Evolutionary conservation across 2,888 invertebrate genomes (phyloP), one percentile per base, ranked within the genome.

Genomic region (Tenthredo livida): DNA sequence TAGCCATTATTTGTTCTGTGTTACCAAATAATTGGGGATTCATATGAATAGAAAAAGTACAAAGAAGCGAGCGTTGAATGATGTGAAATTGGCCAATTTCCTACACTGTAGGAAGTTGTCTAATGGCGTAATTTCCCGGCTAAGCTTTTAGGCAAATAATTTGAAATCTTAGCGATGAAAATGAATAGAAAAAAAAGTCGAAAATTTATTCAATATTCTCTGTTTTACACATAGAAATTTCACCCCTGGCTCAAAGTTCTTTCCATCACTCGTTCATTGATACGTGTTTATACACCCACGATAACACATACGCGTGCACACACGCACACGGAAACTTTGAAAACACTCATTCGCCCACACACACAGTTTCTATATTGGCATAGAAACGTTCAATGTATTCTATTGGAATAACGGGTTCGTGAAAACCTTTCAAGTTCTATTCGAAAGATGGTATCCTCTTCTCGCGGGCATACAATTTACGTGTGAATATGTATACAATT

Each of bases 381-480:
- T 80, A 61, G 80, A 80, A 61, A 21, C 80, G 61, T 61, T 80
- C 61, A 80, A 80, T 80, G 50, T 80, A 40, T 80, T 80, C 80
- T 61, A 80, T 80, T 37, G 80, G 61, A 29, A 80, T 80, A 80
- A 80, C 61, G 58, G 40, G 25, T 80, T 80, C 40, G 61, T 21
- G 61, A 33, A 80, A 80, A 61, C 61, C 80, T 80, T 80, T 61
- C 80, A 61, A 61, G n/a, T 61, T 61, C 37, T 58, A 58, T 80
- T 80, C 61, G 80, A 25, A 80, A 58, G 61, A 40, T 50, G 77
- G 54, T 77, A 77, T 15, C 47, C 47, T 77, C 54, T 54, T 33
- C 54, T 47, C 77, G 25, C 29, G 54, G 29, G 33, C 9, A 77
- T 54, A 54, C 37, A 80, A 80, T 43, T 12, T 21, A n/a, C 80